A percentile compares a stretch with the other conserved stretches of the same genome.
Conservation (phyloP, 2,888 invertebrate genomes). For the Brachycybe producta region DNA sequence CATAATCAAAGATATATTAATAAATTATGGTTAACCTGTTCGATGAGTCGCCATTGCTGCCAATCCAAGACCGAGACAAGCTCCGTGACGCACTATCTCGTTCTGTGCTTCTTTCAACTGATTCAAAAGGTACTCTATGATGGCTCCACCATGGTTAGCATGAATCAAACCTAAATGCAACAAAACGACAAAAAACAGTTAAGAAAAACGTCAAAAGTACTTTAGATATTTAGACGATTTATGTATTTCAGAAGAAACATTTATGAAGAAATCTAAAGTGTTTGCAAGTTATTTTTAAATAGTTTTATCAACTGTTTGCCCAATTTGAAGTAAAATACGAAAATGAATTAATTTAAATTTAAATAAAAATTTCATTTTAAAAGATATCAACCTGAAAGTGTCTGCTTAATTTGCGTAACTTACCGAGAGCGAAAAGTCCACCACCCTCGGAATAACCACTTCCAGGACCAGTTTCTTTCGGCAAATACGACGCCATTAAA, state of each 20-base stretch:
- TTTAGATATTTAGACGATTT: too few species aligned
- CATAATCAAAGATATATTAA: not conserved
- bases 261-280: too few species aligned
- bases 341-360: not conserved
- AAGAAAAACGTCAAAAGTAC: not conserved
- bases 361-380: too few species aligned
- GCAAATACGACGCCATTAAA: conserved; percentile 95
- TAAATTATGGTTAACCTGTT: conserved; percentile 27
- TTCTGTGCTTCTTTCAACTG: conserved; percentile 92
- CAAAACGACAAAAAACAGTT: not conserved
- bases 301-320: not conserved
- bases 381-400: too few species aligned
- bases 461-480: conserved; percentile 72
- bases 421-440: conserved; percentile 77
- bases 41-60: conserved; percentile 97
- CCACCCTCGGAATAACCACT: conserved; percentile 86
- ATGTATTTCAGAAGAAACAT: too few species aligned
- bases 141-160: conserved; percentile 93
- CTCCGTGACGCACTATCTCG: conserved; percentile 94
- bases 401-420: not conserved
- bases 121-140: conserved; percentile 79
- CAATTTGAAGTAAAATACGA: not conserved
- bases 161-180: conserved; percentile 63
- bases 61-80: conserved; percentile 88
- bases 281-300: too few species aligned